Evolutionary conservation across 2,888 invertebrate species (phyloP).

Genomic region (Gasteruption jaculator): DNA sequence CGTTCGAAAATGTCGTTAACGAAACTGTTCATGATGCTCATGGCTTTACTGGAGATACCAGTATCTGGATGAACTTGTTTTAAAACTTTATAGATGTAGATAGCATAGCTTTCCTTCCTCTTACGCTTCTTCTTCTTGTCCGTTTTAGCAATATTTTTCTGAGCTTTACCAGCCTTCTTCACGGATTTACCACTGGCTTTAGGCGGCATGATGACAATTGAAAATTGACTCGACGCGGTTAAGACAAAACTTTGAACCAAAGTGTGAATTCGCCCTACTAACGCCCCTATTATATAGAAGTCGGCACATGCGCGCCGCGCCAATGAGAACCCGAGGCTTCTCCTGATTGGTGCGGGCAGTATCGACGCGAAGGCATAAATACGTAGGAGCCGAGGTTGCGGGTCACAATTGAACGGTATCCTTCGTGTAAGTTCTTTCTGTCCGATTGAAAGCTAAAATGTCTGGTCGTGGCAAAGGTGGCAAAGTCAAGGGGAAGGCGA

Average conservation of each 20-base stretch:
- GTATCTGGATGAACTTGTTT: slow-evolving; percentile 61
- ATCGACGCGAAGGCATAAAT: too few species aligned
- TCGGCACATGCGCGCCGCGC: too few species aligned
- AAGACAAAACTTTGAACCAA: too few species aligned
- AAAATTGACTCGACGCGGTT: too few species aligned
- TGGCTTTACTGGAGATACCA: slow-evolving; percentile 65
- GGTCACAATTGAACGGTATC: too few species aligned
- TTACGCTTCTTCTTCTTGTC: slow-evolving; percentile 56
- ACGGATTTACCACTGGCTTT: slow-evolving; percentile 49
- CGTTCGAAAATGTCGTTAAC: slow-evolving; percentile 71
- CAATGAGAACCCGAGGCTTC: too few species aligned
- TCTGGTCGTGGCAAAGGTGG: slow-evolving; percentile 40
- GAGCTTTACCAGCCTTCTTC: slow-evolving; percentile 53
- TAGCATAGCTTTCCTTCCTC: slow-evolving; percentile 58
- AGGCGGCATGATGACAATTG: slow-evolving; percentile 36
- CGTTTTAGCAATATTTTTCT: slow-evolving; percentile 33
- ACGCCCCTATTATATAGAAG: too few species aligned
- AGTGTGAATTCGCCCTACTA: too few species aligned
- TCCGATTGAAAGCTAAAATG: slow-evolving; percentile 24
- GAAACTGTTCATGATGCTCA: slow-evolving; percentile 71
- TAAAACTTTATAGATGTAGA: slow-evolving; percentile 62
- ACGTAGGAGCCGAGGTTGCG: too few species aligned
- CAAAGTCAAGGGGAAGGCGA: slow-evolving; percentile 38
- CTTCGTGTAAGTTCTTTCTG: too few species aligned
- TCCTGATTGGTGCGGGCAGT: too few species aligned